Conservation (phyloP, 2,113 vertebrate species). For the Poecile atricapillus region DNA sequence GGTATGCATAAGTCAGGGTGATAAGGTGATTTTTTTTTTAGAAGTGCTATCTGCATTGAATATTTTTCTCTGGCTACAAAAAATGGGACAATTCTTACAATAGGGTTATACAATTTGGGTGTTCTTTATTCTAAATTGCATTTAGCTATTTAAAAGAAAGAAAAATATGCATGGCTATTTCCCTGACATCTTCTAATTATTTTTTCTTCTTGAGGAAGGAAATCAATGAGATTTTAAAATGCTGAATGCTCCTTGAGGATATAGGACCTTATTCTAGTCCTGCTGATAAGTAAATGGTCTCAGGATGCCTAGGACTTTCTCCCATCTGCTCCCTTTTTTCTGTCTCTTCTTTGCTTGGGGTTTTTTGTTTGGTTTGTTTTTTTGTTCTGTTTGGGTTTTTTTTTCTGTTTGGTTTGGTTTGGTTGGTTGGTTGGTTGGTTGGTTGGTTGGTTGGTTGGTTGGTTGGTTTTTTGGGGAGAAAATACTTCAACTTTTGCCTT, state of each 20-base stretch:
- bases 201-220: background rate
- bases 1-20: background rate
- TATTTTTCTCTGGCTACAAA: background rate
- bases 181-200: background rate
- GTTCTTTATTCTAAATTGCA: background rate
- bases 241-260: background rate
- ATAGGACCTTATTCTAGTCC: background rate
- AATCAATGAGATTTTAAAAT: background rate
- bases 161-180: background rate
- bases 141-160: background rate
- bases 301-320: background rate
- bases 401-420: background rate
- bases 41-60: accelerated
- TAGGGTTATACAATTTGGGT: background rate
- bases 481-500: background rate
- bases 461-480: background rate
- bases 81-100: background rate
- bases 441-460: background rate
- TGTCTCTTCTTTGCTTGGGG: background rate
- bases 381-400: background rate
- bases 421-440: background rate
- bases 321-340: background rate
- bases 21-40: background rate
- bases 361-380: background rate
- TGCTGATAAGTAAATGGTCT: background rate